Base-by-base conservation (phyloP, 2,888 invertebrate genomes). In the Epistrophella euchroma region DNA sequence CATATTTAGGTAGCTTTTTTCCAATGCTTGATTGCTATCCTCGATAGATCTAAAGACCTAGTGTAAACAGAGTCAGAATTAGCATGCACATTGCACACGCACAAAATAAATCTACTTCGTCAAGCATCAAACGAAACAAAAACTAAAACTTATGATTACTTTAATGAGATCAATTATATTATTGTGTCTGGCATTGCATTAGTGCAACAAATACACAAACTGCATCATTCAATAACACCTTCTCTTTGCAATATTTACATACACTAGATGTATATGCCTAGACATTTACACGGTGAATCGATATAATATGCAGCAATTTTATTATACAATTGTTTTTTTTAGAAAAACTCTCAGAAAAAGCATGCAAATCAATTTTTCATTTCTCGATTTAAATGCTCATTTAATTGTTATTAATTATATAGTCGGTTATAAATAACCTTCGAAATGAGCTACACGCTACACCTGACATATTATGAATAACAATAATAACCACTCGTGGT, bases 351-450 rank as follows among this genome's bases (percentile, higher is more conserved):
- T 52, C 45, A 56, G 25, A 52, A 75, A 75, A 60, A 40, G 68
- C 80, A 85, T 85, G 84, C 84, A 85, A 80, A 85, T 85, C 84
- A 80, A 80, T 85, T 85, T 85, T 85, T 75, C 55, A 60, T 58
- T 77, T 60, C 66, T 68, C 56, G 75, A 85, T 76, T 76, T 76
- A 85, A 85, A 75, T 73, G 80, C 76, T 80, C 72, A 76, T 80
- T 85, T 85, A 85, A 85, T 85, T 80, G 84, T 80, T 80, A 76
- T 85, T 85, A 80, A 84, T 80, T 79, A 80, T 66, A 80, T 71
- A 71, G 74, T 75, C 70, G 64, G 62, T 80, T 72, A 80, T 79
- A 84, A 75, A 76, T 75, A 75, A 80, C 84, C 84, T 84, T 84
- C 72, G 80, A 32, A 66, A 45, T 47, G 47, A 66, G 66, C 47